Evolutionary conservation across 2,888 invertebrate genomes (phyloP), one percentile per base, ranked within the genome.

Genomic region (Cactoblastis cactorum): DNA sequence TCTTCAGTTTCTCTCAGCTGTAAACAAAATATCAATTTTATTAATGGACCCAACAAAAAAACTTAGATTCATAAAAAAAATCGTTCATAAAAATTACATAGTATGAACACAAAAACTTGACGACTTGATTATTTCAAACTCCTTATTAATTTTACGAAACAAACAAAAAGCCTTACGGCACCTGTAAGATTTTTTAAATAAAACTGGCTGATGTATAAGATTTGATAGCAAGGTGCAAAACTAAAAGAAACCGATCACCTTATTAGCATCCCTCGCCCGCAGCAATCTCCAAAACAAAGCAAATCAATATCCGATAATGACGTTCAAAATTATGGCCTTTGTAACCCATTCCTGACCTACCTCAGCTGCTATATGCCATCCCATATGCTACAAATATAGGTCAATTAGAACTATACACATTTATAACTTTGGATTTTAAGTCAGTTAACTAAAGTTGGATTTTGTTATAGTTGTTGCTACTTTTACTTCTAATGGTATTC

Each of bases 201-300:
- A 80, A 65, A 62, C 55, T 51, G 55, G 67, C 55, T 56, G 68
- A 71, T 69, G 58, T 55, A 65, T 65, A 73, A 73, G 69, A 75
- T 77, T 78, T 70, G 74, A 80, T 78, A 75, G 61, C 85, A 89
- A 88, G 88, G 85, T 88, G 85, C 84, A 86, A 81, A 83, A 75
- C 69, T 68, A 59, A 64, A 67, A 69, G 73, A 77, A 70, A 74
- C 68, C 63, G 70, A 80, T 79, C 79, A 77, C 74, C 75, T 79
- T 80, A 85, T 85, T 84, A 85, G 67, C 62, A 69, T 71, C 58
- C 64, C 58, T 63, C 45, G 76, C 83, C 77, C 52, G 62, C 53
- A 77, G 83, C 80, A 63, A 72, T 70, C 63, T 70, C 66, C 54
- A 60, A 63, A 80, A 87, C 68, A 83, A 86, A 85, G 71, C 69